Conservation (phyloP, 2,797 vertebrate genomes). For the Arnoldichthys spilopterus region DNA sequence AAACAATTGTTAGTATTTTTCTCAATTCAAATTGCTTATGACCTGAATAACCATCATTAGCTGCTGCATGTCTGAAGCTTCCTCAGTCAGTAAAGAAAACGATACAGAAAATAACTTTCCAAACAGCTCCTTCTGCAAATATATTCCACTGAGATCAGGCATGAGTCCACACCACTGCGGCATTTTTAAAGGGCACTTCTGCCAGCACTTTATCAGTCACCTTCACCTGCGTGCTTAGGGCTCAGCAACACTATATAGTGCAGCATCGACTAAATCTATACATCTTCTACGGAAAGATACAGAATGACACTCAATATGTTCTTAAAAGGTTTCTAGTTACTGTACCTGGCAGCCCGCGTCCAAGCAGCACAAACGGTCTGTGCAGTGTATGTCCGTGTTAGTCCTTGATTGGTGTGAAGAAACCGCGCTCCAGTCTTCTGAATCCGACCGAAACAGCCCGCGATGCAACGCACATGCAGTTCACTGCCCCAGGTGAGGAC, state of each 20-base stretch:
- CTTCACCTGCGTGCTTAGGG: slow-evolving; percentile 53
- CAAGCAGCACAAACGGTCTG: slow-evolving; percentile 31
- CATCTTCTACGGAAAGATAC: not conserved
- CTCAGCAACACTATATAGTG: slow-evolving; percentile 24
- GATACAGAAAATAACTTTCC: not conserved
- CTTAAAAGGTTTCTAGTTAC: slow-evolving; percentile 23
- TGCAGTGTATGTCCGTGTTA: slow-evolving; percentile 40
- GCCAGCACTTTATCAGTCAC: slow-evolving; percentile 56
- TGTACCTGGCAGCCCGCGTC: slow-evolving; percentile 50
- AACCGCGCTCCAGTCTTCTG: not conserved
- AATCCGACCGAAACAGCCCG: slow-evolving; percentile 30
- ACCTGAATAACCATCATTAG: not conserved
- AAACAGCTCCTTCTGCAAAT: slow-evolving; percentile 1
- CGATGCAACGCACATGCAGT: slow-evolving; percentile 30
- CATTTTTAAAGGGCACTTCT: slow-evolving; percentile 61
- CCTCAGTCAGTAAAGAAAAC: not conserved
- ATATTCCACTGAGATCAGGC: not conserved
- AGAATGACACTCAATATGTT: not conserved
- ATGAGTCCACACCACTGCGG: slow-evolving; percentile 58
- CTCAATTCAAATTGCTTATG: not conserved
- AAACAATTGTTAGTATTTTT: not conserved
- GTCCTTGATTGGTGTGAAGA: slow-evolving; percentile 17
- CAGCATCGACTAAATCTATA: slow-evolving; percentile 6
- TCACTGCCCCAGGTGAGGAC: slow-evolving; percentile 32
- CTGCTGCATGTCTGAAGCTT: not conserved